phyloP scores from a whole-genome alignment of 2,797 vertebrate species.

The Cygnus olor region DNA sequence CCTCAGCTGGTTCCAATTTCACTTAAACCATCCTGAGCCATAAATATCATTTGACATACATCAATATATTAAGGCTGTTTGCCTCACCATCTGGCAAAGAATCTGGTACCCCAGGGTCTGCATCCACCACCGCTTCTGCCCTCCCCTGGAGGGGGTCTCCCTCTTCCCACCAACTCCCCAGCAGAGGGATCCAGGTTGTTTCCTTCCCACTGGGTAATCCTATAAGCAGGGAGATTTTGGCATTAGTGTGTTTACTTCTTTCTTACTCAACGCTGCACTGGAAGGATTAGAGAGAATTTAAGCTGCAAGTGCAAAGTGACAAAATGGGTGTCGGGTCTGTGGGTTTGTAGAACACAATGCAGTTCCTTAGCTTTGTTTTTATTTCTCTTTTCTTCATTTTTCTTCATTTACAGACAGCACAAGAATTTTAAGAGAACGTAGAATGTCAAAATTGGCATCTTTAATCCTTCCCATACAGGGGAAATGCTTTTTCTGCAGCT shows the following conservation, averaged over 20 bases:
- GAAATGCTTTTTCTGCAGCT: conserved; percentile 26
- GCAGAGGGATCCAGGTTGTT: not conserved
- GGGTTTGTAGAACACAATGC: not conserved
- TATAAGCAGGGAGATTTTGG: not conserved
- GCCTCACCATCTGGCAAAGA: not conserved
- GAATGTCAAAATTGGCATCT: conserved; percentile 58
- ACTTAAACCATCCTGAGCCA: not conserved
- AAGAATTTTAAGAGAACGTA: conserved; percentile 64
- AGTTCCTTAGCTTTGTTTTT: not conserved
- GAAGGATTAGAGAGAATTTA: conserved; percentile 53
- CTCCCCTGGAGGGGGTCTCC: not conserved
- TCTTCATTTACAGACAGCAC: not conserved
- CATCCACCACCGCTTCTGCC: not conserved
- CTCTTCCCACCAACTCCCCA: not conserved
- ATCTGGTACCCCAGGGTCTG: not conserved
- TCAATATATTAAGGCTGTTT: not conserved
- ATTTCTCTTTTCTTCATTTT: not conserved
- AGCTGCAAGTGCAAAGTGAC: conserved; percentile 20
- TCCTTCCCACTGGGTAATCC: not conserved
- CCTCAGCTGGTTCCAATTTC: not conserved
- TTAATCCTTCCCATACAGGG: conserved; percentile 62
- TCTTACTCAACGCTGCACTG: not conserved
- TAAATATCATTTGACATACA: not conserved
- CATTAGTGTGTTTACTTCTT: conserved; percentile 25
- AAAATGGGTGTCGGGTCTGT: not conserved